Conservation (phyloP, 2,888 invertebrate species). For the Drosophila subquinaria region DNA sequence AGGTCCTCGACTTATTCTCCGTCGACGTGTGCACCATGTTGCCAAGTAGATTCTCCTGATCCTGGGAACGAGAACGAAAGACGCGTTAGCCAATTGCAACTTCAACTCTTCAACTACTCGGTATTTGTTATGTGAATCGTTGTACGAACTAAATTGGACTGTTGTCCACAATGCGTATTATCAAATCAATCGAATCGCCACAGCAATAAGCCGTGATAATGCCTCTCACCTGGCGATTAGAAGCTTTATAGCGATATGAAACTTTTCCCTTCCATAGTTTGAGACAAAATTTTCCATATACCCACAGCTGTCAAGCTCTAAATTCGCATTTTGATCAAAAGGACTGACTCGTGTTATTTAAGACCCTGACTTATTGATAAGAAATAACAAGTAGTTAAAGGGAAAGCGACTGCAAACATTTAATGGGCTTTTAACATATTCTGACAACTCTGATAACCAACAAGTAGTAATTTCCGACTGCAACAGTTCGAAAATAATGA, state of each 20-base stretch:
- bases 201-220: conserved; percentile 43
- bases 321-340: background rate
- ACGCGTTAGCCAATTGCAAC: conserved; percentile 9
- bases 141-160: conserved; percentile 52
- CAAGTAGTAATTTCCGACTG: conserved; percentile 29
- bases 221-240: conserved; percentile 49
- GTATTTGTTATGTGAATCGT: conserved; percentile 8
- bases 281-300: conserved; percentile 14
- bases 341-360: background rate
- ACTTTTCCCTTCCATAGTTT: conserved; percentile 26
- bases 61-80: conserved; percentile 71
- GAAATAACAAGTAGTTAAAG: conserved; percentile 5
- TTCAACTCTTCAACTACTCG: conserved; percentile 5
- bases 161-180: conserved; percentile 38
- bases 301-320: conserved; percentile 9
- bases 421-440: background rate
- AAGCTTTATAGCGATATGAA: conserved; percentile 58
- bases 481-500: background rate
- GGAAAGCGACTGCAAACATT: conserved; percentile 6
- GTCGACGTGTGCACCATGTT: conserved; percentile 81
- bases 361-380: conserved; percentile 24
- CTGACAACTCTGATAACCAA: conserved; percentile 18
- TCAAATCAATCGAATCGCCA: conserved; percentile 33
- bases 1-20: conserved; percentile 67
- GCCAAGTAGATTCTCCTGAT: conserved; percentile 82